Base-by-base conservation (phyloP, 2,888 invertebrate genomes). In the Podotricha telesiphe region DNA sequence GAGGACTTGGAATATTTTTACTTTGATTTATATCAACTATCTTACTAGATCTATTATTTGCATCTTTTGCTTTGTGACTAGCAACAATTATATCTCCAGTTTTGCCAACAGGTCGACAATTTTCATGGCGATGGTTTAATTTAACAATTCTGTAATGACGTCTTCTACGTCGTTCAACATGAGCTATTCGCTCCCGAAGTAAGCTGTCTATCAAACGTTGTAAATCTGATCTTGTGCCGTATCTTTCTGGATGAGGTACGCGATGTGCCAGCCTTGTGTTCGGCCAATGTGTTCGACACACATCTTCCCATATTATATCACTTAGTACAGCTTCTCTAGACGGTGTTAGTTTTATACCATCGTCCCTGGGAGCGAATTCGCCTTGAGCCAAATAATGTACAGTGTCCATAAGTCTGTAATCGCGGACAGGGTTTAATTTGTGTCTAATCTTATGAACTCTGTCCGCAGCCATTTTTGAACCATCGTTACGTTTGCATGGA, bases 361-460 rank as follows among this genome's bases (percentile, higher is more conserved):
- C 93, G 68, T 93, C 91, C 0, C 93, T 86, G 1, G 93, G 93
- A 63, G 93, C 93, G 67, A 93, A 93, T 78, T 93, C 93, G 1
- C 93, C 93, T 80, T 93, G 93, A 28, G 93, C 93, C 68, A 93
- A 82, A 75, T 93, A 93, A 78, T 93, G 93, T 1, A 93, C 92
- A 17, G 92, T 93, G 73, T 93, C 93, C 92, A 93, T 91, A 20
- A 93, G 79, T 22, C 91, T 84, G 74, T 92, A 93, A 77, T 93
- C 93, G 13, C 91, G 84, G 2, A 93, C 89, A 3, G 93, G 91
- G 76, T 91, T 92, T 0, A 91, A 85, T 76, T 91, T 92, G 67
- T 92, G 88, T 34, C 93, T 85, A 70, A 91, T 90, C 80, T 89
- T 92, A 68, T 89, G 87, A 13, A 91, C 87, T 77, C 91, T 83